Conservation (phyloP, 2,888 invertebrate genomes). For the Leucophenga montana region DNA sequence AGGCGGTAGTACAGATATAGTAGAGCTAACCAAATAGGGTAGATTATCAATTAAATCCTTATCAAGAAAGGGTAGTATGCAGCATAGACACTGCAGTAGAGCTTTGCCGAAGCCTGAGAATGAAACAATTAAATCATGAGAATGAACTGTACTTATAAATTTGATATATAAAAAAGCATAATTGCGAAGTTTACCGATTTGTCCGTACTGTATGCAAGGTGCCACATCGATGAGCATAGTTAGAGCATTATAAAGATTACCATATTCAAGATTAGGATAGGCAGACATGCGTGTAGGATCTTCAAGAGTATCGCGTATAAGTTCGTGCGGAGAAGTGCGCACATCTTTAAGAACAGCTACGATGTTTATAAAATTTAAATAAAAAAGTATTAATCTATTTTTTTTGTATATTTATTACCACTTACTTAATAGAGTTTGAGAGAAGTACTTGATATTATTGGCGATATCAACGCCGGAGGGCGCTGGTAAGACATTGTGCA, state of each 20-base stretch:
- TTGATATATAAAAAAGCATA: background rate
- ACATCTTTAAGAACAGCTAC: slow-evolving; percentile 97
- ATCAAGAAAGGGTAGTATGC: slow-evolving; percentile 95
- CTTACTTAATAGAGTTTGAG: slow-evolving; percentile 95
- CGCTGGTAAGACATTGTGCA: slow-evolving; percentile 91
- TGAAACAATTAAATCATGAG: background rate
- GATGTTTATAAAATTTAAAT: background rate
- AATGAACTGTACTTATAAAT: background rate
- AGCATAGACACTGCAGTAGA: slow-evolving; percentile 93
- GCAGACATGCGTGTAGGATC: slow-evolving; percentile 90
- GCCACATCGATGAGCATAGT: slow-evolving; percentile 89
- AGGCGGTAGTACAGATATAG: slow-evolving; percentile 92
- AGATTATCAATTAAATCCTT: slow-evolving; percentile 96
- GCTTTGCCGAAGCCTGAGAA: slow-evolving; percentile 92
- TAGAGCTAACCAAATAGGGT: slow-evolving; percentile 94
- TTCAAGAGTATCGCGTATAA: slow-evolving; percentile 89
- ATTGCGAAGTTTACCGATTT: slow-evolving; percentile 78
- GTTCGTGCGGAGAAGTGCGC: slow-evolving; percentile 91
- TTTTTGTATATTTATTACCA: slow-evolving; percentile 47
- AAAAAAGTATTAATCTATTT: background rate
- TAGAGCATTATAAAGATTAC: slow-evolving; percentile 93
- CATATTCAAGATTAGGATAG: slow-evolving; percentile 97
- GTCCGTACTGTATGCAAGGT: slow-evolving; percentile 90
- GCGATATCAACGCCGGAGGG: slow-evolving; percentile 97
- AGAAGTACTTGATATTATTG: slow-evolving; percentile 98